Conservation (phyloP, 2,888 invertebrate genomes). For the Mesochorus sp. region DNA sequence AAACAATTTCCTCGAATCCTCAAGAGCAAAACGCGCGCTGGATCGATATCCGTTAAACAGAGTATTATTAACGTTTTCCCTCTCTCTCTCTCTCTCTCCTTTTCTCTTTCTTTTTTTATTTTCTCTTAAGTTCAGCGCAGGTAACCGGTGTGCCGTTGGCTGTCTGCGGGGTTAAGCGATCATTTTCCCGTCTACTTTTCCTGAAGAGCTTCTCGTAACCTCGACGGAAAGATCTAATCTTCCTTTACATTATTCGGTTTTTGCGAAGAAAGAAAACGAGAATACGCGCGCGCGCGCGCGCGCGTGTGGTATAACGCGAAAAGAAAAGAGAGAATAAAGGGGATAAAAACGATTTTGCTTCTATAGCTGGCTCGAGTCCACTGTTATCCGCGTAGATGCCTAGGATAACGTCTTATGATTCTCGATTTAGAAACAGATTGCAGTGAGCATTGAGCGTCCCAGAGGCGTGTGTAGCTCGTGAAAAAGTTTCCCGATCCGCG, state of each 20-base stretch:
- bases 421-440: constrained; percentile 63
- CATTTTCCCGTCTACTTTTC: constrained; percentile 45
- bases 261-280: constrained; percentile 19
- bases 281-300: background rate
- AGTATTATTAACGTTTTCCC: background rate
- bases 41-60: too few species aligned
- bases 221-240: constrained; percentile 53
- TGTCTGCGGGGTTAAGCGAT: constrained; percentile 35
- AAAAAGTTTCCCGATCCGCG: constrained; percentile 26
- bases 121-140: too few species aligned
- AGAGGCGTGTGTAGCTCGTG: background rate
- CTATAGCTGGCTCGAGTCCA: constrained; percentile 51
- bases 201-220: constrained; percentile 41
- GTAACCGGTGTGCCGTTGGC: constrained; percentile 6
- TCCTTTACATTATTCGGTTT: constrained; percentile 56
- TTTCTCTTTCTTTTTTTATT: constrained; percentile 12
- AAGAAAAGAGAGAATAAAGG: background rate
- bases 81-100: too few species aligned
- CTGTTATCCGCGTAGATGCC: constrained; percentile 52
- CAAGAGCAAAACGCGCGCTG: background rate
- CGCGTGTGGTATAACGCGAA: constrained; percentile 41
- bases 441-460: constrained; percentile 48
- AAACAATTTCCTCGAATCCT: background rate
- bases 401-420: constrained; percentile 62
- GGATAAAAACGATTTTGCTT: constrained; percentile 28